Percentiles rank a stretch among this genome's conserved stretches.
phyloP scores from a whole-genome alignment of 2,888 invertebrate species.

The Eupithecia centaureata region DNA sequence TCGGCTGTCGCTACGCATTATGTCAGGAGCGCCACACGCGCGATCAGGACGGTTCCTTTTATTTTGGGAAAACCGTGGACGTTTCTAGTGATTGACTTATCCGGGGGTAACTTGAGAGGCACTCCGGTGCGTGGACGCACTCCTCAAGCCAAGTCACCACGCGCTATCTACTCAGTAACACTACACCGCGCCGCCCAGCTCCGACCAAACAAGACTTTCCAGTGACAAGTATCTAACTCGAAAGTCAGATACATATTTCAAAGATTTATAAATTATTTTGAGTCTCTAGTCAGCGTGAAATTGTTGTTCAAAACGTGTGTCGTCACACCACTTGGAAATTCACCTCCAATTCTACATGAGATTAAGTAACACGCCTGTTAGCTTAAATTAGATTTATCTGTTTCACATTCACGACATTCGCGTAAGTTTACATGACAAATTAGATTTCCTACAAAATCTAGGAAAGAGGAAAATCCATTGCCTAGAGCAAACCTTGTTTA shows the following conservation, averaged over 20 bases:
- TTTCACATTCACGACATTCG: conserved; percentile 25
- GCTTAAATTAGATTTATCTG: conserved; percentile 34
- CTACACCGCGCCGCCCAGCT: conserved; percentile 60
- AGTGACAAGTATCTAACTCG: conserved; percentile 70
- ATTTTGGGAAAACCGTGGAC: conserved; percentile 79
- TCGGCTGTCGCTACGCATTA: conserved; percentile 82
- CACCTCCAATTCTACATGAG: conserved; percentile 41
- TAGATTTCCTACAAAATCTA: conserved; percentile 30
- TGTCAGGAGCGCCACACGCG: conserved; percentile 78
- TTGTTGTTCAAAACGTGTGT: conserved; percentile 39
- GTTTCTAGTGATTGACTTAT: conserved; percentile 84
- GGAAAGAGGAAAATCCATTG: conserved; percentile 23
- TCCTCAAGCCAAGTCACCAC: conserved; percentile 37
- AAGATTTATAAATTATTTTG: conserved; percentile 47
- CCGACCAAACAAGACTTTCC: conserved; percentile 59
- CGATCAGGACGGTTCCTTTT: conserved; percentile 76
- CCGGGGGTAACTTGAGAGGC: conserved; percentile 83
- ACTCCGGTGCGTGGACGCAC: conserved; percentile 63
- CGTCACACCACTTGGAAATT: conserved; percentile 37
- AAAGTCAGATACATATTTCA: conserved; percentile 56
- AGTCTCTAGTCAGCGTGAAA: conserved; percentile 42
- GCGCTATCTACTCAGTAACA: conserved; percentile 56
- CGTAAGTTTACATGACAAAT: conserved; percentile 31
- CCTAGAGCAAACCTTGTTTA: conserved; percentile 8
- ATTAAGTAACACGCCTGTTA: conserved; percentile 33